Evolutionary conservation across 1,140 invertebrate species (phyloP), one percentile per base, ranked within the genome.

Genomic region (Andrena cerasifolii): DNA sequence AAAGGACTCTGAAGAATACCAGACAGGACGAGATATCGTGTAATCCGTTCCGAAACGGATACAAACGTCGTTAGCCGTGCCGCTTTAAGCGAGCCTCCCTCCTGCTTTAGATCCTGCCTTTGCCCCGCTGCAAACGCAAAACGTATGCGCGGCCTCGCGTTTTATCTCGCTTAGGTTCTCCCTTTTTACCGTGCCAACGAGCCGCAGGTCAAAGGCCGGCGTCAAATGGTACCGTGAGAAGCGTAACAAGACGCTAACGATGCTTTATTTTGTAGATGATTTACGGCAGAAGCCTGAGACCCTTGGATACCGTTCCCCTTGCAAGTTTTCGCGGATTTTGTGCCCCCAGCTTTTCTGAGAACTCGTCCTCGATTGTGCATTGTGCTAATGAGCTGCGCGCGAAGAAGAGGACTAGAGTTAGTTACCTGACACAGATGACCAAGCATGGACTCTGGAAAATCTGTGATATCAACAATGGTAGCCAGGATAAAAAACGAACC

Each of bases 1-100:
- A n/a, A n/a, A n/a, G n/a, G n/a, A 56, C 7, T 6, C 54, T 26
- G n/a, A 18, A 33, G 40, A 56, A 21, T 43, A n/a, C 26, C 18
- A 26, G 26, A 21, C 16, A n/a, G 18, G 31, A 31, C 0, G 28
- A 66, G 28, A 51, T 21, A 61, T 40, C 18, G n/a, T n/a, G 21
- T 24, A 40, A 61, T 61, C 28, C 24, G 8, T 28, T n/a, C 26
- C 28, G 56, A 47, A 62, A 45, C 14, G 59, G 40, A 33, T 36
- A 72, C 40, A 47, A 62, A 62, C 40, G 56, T 71, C 28, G 68
- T 72, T 72, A 72, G 31, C n/a, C 28, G n/a, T 16, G 40, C 18
- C 24, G 36, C 54, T 71, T 71, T 59, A 58, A 71, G 8, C 26
- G 40, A 47, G 40, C 31, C 70, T 26, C 8, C 47, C 62, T 70